Conservation (phyloP, 2,888 invertebrate species). For the Tipula confusa region DNA sequence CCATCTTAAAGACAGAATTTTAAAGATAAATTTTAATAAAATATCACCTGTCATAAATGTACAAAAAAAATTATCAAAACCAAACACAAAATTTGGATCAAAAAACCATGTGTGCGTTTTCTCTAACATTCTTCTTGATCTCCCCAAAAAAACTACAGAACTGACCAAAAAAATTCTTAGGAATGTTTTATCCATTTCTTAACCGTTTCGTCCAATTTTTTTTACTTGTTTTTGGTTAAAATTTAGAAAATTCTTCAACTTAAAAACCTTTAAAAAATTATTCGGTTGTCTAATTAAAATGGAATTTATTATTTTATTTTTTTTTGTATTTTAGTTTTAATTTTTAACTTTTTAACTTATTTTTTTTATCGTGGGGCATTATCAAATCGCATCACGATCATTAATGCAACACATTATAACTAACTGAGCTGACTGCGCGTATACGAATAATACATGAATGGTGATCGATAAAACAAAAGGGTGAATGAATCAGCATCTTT, state of each 20-base stretch:
- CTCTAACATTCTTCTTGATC: not conserved
- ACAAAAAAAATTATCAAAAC: not conserved
- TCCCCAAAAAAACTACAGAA: not conserved
- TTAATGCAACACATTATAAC: not conserved
- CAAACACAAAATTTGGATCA: not conserved
- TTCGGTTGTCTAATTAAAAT: slow-evolving; percentile 21
- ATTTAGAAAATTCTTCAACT: not conserved
- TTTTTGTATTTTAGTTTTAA: not conserved
- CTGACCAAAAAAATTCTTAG: not conserved
- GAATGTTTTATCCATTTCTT: not conserved
- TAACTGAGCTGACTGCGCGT: not conserved
- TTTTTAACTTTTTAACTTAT: no score
- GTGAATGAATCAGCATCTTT: not conserved
- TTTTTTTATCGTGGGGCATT: not conserved
- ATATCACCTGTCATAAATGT: not conserved
- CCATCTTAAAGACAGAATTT: slow-evolving; percentile 14
- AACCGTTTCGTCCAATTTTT: not conserved
- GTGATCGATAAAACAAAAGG: not conserved
- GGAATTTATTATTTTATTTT: not conserved
- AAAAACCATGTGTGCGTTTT: slow-evolving; percentile 20
- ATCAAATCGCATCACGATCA: slow-evolving; percentile 3
- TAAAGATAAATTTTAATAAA: not conserved
- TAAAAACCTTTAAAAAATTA: not conserved
- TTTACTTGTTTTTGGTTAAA: not conserved
- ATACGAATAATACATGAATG: no score